phyloP scores from a whole-genome alignment of 2,888 invertebrate genomes.

The Meloe dianella region DNA sequence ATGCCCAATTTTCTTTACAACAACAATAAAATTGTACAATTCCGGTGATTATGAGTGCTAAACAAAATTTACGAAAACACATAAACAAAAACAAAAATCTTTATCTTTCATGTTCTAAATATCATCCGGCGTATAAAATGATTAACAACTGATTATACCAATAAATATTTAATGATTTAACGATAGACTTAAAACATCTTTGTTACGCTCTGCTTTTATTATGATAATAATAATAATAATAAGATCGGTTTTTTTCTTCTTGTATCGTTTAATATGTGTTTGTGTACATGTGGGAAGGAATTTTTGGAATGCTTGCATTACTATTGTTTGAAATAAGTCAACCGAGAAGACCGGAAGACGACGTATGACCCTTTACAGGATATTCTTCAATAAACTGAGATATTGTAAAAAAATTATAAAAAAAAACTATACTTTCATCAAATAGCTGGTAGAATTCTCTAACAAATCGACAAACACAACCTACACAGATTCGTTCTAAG shows the following conservation, averaged over 20 bases:
- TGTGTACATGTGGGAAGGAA: conserved; percentile 43
- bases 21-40: conserved; percentile 9
- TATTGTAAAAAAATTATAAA: neutral
- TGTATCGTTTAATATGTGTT: neutral
- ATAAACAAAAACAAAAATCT: too few species aligned
- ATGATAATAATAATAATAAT: neutral
- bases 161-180: neutral
- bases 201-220: neutral
- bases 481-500: neutral
- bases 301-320: conserved; percentile 41
- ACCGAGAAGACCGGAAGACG: conserved; percentile 41
- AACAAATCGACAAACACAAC: neutral
- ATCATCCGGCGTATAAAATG: neutral
- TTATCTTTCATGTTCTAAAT: neutral
- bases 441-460: neutral
- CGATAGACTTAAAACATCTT: neutral
- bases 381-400: neutral
- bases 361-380: conserved; percentile 12
- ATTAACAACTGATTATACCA: neutral
- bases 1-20: neutral
- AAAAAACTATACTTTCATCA: too few species aligned
- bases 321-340: conserved; percentile 43
- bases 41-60: neutral
- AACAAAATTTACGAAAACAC: neutral
- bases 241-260: neutral